A percentile compares a stretch with the other conserved stretches of the same genome.
Conservation (phyloP, 1,140 invertebrate species). For the Augochlora pura region DNA sequence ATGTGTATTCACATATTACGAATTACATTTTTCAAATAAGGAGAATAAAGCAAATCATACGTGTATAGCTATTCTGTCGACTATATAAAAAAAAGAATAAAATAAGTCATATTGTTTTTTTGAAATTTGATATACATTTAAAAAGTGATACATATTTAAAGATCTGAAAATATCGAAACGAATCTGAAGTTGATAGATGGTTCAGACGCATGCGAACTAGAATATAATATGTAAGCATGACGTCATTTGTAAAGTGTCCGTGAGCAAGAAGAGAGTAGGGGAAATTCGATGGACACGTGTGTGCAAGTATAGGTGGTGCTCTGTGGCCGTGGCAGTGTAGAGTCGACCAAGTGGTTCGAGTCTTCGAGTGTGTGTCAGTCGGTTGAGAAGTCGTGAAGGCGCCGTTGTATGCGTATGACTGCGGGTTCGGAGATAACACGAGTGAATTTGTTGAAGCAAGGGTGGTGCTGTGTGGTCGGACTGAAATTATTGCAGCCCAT, state of each 20-base stretch:
- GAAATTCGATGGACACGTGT: slow-evolving; percentile 49
- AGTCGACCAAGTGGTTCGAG: slow-evolving; percentile 35
- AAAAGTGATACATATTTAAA: background rate
- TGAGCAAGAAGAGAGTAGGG: background rate
- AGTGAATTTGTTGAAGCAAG: slow-evolving; percentile 57
- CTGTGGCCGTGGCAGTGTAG: slow-evolving; percentile 48
- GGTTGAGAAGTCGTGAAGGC: slow-evolving; percentile 47
- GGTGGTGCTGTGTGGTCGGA: slow-evolving; percentile 57
- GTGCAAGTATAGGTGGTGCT: slow-evolving; percentile 52
- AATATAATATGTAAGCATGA: slow-evolving; percentile 27
- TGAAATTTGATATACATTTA: too few relatives aligned
- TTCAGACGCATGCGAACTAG: slow-evolving; percentile 26
- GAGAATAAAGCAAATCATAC: too few relatives aligned
- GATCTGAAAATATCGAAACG: slow-evolving; percentile 15
- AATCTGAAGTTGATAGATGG: slow-evolving; percentile 7
- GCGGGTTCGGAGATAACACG: slow-evolving; percentile 55
- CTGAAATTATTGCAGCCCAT: slow-evolving; percentile 62
- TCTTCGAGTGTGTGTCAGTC: slow-evolving; percentile 52
- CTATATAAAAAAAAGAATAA: too few relatives aligned
- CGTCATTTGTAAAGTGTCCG: slow-evolving; percentile 56
- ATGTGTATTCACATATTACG: too few relatives aligned
- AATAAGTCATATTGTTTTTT: too few relatives aligned
- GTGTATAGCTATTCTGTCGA: too few relatives aligned
- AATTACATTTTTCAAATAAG: too few relatives aligned
- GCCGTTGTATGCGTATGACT: slow-evolving; percentile 52